phyloP scores from a whole-genome alignment of 2,888 invertebrate genomes.

The Callosobruchus maculatus region DNA sequence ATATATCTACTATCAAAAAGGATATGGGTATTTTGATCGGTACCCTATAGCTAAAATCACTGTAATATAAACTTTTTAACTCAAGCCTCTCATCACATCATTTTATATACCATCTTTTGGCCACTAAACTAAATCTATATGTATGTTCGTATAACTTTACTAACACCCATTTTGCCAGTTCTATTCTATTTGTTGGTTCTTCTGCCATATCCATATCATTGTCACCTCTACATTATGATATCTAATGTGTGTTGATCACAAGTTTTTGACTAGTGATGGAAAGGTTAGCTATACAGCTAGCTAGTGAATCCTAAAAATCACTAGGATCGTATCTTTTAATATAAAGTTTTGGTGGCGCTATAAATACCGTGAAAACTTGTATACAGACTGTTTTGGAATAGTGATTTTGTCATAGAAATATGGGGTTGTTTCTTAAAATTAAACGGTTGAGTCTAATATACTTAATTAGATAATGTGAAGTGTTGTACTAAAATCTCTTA shows the following conservation, averaged over 20 bases:
- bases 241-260: background rate
- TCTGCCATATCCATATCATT: slow-evolving; percentile 23
- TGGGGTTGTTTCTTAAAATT: too few species aligned
- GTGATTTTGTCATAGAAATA: too few species aligned
- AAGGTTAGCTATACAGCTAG: background rate
- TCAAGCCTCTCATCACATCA: background rate
- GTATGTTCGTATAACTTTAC: background rate
- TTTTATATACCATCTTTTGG: background rate
- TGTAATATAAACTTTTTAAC: background rate
- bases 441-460: too few species aligned
- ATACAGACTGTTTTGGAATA: too few species aligned
- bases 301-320: too few species aligned
- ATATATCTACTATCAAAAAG: too few species aligned
- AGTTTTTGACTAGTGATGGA: background rate
- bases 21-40: background rate
- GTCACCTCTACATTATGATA: slow-evolving; percentile 8
- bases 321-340: too few species aligned
- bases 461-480: background rate
- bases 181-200: background rate
- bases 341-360: too few species aligned
- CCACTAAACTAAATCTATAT: background rate
- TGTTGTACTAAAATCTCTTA: background rate
- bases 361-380: too few species aligned
- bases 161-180: background rate
- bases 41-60: background rate